Conservation (phyloP, 2,888 invertebrate species). For the Pomacea canaliculata region DNA sequence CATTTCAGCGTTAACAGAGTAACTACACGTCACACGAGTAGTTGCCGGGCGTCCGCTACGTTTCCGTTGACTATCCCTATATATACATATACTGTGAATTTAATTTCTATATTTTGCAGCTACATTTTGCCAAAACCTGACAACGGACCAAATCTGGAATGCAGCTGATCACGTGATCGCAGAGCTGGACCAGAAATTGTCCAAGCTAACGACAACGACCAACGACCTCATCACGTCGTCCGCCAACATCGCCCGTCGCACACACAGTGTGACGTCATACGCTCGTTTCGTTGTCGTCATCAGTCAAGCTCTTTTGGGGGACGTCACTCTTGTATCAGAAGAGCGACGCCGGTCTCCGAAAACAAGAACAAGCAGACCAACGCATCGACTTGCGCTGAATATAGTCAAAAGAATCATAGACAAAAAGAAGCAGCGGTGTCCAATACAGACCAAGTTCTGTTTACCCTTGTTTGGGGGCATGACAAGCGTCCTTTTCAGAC, state of each 20-base stretch:
- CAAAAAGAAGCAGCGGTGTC: constrained; percentile 3
- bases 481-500: not conserved
- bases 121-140: not conserved
- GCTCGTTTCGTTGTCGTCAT: not conserved
- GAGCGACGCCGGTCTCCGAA: not conserved
- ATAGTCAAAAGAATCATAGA: constrained; percentile 2
- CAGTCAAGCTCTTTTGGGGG: not conserved
- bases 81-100: not conserved
- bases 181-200: not conserved
- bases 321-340: constrained; percentile 8
- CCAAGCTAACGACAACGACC: not conserved
- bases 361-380: not conserved
- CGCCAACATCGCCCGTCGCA: not conserved
- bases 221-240: constrained; percentile 7
- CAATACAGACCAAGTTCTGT: not conserved
- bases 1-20: too few relatives aligned
- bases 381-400: not conserved
- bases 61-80: too few relatives aligned
- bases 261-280: too few relatives aligned
- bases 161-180: constrained; percentile 4
- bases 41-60: too few relatives aligned
- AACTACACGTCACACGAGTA: too few relatives aligned
- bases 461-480: constrained; percentile 11
- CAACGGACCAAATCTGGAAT: not conserved
- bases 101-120: not conserved